Base-by-base conservation (phyloP, 2,888 invertebrate genomes). In the Drosophila fulvimacula region DNA sequence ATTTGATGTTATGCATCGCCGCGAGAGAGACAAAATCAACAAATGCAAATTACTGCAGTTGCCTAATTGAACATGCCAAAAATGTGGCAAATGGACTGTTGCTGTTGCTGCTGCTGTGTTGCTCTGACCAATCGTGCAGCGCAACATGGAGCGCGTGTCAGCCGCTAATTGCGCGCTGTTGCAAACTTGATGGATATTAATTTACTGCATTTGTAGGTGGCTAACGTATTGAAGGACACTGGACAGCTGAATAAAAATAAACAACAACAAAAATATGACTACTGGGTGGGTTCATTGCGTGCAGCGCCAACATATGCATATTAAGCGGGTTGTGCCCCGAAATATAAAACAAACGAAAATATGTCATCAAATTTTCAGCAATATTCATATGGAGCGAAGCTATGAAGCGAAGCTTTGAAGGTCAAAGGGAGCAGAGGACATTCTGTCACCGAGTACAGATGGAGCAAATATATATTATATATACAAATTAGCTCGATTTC, bases 241-340 rank as follows among this genome's bases (percentile, higher is more conserved):
- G n/a, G 36, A 38, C 57, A 66, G 48, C 32, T 34, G 48, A 13
- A 1, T 44, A 36, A 56, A 42, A 42, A 51, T 21, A 53, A 7
- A 1, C 7, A 30, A 60, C 53, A 53, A 58, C 30, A 52, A 19
- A 58, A 55, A 63, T 48, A 52, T 61, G 49, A 48, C 38, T 65
- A 48, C 39, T 56, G 79, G 70, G 79, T 67, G 75, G 41, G 62
- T 19, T 52, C 2, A 9, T 58, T 42, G 61, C 51, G 67, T 66
- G 63, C 24, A 21, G 38, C 24, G 19, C 4, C 32, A 61, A 46
- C 59, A 70, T 42, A 32, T 36, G 42, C 42, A 49, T 48, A 41
- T 34, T 17, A 55, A 39, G 7, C 13, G 15, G 38, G n/a, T n/a
- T 56, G 24, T 38, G 19, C 36, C 5, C 21, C 46, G 10, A 27